Base-by-base conservation (phyloP, 2,113 vertebrate genomes). In the Salvator merianae region DNA sequence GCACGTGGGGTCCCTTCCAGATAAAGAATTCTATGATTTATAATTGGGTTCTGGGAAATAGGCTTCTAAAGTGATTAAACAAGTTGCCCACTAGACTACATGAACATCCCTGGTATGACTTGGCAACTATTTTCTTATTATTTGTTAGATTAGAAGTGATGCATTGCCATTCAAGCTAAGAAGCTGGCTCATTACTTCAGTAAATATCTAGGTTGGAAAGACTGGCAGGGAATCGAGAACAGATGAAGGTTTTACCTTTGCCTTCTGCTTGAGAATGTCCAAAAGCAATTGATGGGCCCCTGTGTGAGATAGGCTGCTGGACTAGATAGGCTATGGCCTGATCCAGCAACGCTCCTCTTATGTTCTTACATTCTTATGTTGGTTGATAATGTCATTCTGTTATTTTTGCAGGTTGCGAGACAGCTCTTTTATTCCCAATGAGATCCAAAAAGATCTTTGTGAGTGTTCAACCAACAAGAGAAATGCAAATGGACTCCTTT, bases 401-500 rank as follows among this genome's bases (percentile, higher is more conserved):
- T 72, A 30, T 68, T 62, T 76, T 85, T 88, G 5, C 82, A 99
- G 99, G 97, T 59, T 99, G 97, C 86, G 98, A 99, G 87, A 97
- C 95, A 24, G 97, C 97, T 0, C 93, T 99, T 55, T 95, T 99
- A 84, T 99, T 98, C 91, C 98, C 99, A 22, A 98, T 98, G 98
- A 97, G 98, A 34, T 99, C 99, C 0, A 95, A 95, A 72, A 97
- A 96, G 90, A 98, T 98, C 85, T 98, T 97, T 84, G 96, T 97
- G 63, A 96, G 97, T 0, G 95, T 99, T 59, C 93, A 95, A 30
- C 97, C 97, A 0, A 92, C 94, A 0, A 89, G 80, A 12, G 93
- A 92, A 0, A 96, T 98, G 94, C 84, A 84, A 36, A 91, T 98
- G 32, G 85, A 71, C 36, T 93, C 97, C 84, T 97, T 99, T 63